Evolutionary conservation across 1,140 invertebrate genomes (phyloP).

Genomic region (Drosophila bipectinata): DNA sequence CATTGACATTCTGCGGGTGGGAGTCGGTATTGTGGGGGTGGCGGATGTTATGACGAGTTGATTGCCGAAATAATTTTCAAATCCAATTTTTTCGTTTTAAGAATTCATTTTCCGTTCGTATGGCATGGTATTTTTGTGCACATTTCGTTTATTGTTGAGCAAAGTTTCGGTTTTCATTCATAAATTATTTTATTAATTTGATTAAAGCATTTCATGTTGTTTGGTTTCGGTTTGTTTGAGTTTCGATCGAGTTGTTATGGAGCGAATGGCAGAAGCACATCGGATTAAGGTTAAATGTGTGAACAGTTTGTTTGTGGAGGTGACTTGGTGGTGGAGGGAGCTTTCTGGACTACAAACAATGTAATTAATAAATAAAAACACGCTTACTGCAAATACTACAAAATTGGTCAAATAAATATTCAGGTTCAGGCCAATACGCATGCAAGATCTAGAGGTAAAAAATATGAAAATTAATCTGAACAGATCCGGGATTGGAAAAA

Average conservation of each 20-base stretch:
- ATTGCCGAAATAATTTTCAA: slow-evolving; percentile 43
- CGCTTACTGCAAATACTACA: neutral
- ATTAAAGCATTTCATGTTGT: slow-evolving; percentile 36
- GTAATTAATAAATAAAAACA: neutral
- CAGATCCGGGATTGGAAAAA: slow-evolving; percentile 18
- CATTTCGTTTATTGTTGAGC: slow-evolving; percentile 18
- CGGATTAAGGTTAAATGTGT: slow-evolving; percentile 19
- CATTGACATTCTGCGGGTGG: slow-evolving; percentile 91
- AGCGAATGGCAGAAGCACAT: slow-evolving; percentile 39
- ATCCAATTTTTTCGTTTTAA: slow-evolving; percentile 22
- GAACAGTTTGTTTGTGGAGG: neutral
- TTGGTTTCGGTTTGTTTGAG: slow-evolving; percentile 27
- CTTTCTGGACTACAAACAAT: slow-evolving; percentile 40
- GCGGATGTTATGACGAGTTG: slow-evolving; percentile 37
- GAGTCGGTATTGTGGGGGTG: slow-evolving; percentile 1
- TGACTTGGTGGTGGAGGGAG: slow-evolving; percentile 42
- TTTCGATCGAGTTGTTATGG: slow-evolving; percentile 48
- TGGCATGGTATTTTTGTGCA: slow-evolving; percentile 19
- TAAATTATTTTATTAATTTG: slow-evolving; percentile 38
- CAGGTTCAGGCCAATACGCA: neutral
- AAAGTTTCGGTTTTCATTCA: slow-evolving; percentile 22
- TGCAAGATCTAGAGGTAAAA: neutral
- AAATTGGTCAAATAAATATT: slow-evolving; percentile 9
- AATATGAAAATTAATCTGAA: slow-evolving; percentile 16
- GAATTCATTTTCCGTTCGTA: slow-evolving; percentile 13